phyloP scores from a whole-genome alignment of 2,888 invertebrate species.

The Leptura quadrifasciata region DNA sequence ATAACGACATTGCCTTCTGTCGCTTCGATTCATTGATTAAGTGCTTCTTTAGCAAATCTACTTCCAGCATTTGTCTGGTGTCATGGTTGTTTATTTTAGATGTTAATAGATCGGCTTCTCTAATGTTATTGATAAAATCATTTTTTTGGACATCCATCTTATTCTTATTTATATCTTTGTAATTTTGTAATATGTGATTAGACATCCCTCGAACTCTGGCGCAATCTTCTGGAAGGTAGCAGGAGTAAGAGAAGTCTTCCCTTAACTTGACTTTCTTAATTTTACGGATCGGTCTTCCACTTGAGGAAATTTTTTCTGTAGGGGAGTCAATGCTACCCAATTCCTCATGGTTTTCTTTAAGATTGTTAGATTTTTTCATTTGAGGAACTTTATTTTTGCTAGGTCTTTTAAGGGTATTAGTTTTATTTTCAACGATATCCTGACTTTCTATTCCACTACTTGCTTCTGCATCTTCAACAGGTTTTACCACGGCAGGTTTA shows the following conservation, averaged over 20 bases:
- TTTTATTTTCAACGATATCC: neutral
- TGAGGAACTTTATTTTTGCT: too few species aligned
- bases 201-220: conserved; percentile 43
- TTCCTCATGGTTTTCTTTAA: neutral
- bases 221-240: conserved; percentile 9
- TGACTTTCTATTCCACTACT: neutral
- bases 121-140: conserved; percentile 53
- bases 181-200: conserved; percentile 22
- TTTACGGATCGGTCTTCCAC: conserved; percentile 39
- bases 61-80: conserved; percentile 32
- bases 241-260: conserved; percentile 33
- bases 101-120: conserved; percentile 49
- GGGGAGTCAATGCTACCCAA: conserved; percentile 10
- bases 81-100: neutral
- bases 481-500: neutral
- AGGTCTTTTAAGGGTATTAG: too few species aligned
- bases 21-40: conserved; percentile 23
- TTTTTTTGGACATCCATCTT: conserved; percentile 11
- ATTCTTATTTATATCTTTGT: conserved; percentile 4
- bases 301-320: neutral
- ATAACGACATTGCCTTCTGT: neutral
- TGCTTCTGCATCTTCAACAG: neutral
- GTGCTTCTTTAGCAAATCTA: conserved; percentile 43
- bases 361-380: neutral
- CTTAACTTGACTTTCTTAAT: conserved; percentile 40